Percentiles rank a stretch among this genome's conserved stretches.
phyloP scores from a whole-genome alignment of 2,888 invertebrate species.

The Caenorhabditis angaria region DNA sequence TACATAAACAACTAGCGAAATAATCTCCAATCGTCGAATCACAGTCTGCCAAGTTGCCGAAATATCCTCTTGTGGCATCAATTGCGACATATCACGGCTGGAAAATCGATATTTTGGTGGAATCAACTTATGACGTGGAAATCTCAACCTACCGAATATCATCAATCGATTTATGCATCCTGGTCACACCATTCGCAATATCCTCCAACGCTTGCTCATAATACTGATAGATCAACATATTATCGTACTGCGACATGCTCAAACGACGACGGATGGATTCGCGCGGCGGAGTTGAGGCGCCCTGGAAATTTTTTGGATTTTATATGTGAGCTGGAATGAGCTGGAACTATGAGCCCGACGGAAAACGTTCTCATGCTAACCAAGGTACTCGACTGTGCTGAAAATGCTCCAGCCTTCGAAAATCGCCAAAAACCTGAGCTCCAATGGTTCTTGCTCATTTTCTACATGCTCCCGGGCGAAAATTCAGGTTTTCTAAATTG shows the following conservation, averaged over 20 bases:
- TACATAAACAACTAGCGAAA: conserved; percentile 70
- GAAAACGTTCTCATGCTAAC: not conserved
- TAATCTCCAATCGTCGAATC: conserved; percentile 66
- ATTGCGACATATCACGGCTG: conserved; percentile 63
- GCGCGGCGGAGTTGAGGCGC: conserved; percentile 46
- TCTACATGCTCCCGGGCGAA: too few species aligned
- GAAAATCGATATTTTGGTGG: too few species aligned
- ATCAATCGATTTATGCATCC: conserved; percentile 61
- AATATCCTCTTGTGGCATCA: conserved; percentile 64
- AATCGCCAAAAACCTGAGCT: too few species aligned
- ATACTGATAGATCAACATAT: conserved; percentile 68
- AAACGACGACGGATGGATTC: conserved; percentile 57
- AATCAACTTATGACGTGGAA: too few species aligned
- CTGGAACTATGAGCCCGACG: too few species aligned
- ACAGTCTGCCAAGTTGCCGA: conserved; percentile 67
- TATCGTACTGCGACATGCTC: conserved; percentile 68
- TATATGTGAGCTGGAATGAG: not conserved
- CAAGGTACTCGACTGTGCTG: not conserved
- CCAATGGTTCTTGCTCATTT: too few species aligned
- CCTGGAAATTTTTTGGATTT: conserved; percentile 42
- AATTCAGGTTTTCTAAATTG: too few species aligned
- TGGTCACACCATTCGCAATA: conserved; percentile 52
- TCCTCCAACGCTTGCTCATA: conserved; percentile 69
- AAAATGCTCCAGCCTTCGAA: not conserved
- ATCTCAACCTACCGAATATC: conserved; percentile 66